These are phyloP conservation scores for Zoanthus gigantus DNA, from an alignment of 92 coral and sea anemone genomes.

Conservation along the genomic window DNA sequence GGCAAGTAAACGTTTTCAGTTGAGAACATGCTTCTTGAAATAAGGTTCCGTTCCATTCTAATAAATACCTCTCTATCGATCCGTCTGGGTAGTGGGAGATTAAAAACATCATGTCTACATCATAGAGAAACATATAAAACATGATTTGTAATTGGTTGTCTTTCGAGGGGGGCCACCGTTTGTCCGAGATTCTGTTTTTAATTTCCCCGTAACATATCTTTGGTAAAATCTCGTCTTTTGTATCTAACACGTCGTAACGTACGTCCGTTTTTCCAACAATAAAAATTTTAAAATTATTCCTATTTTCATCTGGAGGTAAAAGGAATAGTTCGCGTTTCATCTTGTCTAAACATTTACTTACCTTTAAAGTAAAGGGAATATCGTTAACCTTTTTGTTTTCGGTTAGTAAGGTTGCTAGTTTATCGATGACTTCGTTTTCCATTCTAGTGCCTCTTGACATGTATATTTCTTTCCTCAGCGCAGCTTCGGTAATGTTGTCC, in stretches of 20 bases:
- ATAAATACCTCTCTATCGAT: neutral
- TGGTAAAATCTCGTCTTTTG: neutral
- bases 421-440: neutral
- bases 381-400: neutral
- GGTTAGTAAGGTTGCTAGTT: neutral
- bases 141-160: neutral
- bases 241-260: neutral
- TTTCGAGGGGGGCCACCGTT: neutral
- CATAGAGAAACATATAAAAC: neutral
- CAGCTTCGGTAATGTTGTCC: neutral
- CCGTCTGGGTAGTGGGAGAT: neutral
- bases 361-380: neutral
- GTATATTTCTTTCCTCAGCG: neutral
- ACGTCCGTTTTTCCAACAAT: neutral
- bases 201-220: neutral
- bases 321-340: neutral
- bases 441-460: neutral
- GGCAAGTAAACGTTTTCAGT: neutral
- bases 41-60: neutral
- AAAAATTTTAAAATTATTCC: neutral
- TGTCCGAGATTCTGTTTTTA: neutral
- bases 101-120: neutral
- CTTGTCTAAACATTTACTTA: neutral
- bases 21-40: neutral
- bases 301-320: neutral